These are phyloP conservation scores for Orthochromis indermauri DNA, from an alignment of 2,113 vertebrate species.

Conservation along the genomic window DNA sequence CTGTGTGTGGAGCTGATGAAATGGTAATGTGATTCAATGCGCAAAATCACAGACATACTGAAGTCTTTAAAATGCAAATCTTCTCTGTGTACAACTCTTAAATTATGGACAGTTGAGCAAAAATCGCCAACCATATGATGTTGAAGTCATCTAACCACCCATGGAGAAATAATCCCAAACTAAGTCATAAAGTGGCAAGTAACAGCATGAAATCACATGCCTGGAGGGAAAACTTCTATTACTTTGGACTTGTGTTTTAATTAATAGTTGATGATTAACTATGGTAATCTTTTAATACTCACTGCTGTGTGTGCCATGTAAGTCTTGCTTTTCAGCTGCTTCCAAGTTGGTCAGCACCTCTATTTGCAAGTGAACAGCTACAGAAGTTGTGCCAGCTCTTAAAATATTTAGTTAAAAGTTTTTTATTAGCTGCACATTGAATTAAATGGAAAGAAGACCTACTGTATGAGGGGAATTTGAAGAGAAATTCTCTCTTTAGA, in stretches of 20 bases:
- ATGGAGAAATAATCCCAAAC: background rate
- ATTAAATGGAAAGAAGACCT: background rate
- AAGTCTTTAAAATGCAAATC: background rate
- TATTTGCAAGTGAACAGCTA: background rate
- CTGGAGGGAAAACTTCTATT: background rate
- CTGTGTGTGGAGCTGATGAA: background rate
- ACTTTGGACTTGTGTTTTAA: background rate
- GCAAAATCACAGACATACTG: background rate
- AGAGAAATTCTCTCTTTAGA: background rate
- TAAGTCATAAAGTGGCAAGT: background rate
- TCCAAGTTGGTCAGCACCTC: background rate
- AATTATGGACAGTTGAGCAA: background rate
- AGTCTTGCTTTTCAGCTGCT: background rate
- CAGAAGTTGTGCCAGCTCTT: background rate
- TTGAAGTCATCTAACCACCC: background rate
- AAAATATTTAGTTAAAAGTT: background rate
- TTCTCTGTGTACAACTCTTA: background rate
- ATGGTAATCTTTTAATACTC: background rate
- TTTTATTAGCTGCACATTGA: background rate
- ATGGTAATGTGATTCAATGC: background rate
- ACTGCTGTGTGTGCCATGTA: background rate
- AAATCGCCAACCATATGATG: constrained; percentile 3
- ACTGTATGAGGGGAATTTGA: background rate
- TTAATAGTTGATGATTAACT: background rate
- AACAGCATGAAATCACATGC: background rate